These are phyloP conservation scores for Mixornis gularis DNA, from an alignment of 2,113 vertebrate genomes.

Conservation along the genomic window DNA sequence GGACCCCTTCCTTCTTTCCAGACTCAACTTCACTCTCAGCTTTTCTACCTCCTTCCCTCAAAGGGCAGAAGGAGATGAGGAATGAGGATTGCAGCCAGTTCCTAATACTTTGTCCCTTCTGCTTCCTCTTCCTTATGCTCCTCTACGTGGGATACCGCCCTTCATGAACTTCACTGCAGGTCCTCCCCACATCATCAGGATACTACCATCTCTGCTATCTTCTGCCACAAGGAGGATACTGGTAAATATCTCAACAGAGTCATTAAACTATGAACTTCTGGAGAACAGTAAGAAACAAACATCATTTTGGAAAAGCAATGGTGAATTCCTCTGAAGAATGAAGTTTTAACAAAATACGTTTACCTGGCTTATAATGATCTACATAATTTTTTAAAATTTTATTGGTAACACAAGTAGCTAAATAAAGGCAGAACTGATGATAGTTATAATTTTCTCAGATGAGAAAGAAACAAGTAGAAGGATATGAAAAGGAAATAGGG, in stretches of 20 bases:
- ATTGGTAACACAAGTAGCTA: background rate
- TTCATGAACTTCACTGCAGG: background rate
- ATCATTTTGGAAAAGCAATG: background rate
- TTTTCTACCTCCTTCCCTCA: background rate
- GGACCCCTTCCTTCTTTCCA: background rate
- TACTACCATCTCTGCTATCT: background rate
- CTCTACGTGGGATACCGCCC: background rate
- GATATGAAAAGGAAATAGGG: background rate
- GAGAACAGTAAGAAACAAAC: background rate
- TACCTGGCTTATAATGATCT: background rate
- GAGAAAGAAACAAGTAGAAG: background rate
- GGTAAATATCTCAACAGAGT: background rate
- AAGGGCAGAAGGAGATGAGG: background rate
- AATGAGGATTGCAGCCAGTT: background rate
- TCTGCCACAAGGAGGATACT: background rate
- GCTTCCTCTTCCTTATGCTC: background rate
- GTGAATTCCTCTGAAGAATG: background rate
- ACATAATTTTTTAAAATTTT: background rate
- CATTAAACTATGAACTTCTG: background rate
- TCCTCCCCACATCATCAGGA: background rate
- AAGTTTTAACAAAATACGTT: background rate
- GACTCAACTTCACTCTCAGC: background rate
- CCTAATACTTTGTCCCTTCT: background rate
- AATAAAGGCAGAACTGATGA: background rate
- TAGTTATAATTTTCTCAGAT: background rate